Percentiles rank a stretch among this genome's conserved stretches.
Evolutionary conservation across 2,113 vertebrate species (phyloP).

Genomic region (Eolophus roseicapilla): DNA sequence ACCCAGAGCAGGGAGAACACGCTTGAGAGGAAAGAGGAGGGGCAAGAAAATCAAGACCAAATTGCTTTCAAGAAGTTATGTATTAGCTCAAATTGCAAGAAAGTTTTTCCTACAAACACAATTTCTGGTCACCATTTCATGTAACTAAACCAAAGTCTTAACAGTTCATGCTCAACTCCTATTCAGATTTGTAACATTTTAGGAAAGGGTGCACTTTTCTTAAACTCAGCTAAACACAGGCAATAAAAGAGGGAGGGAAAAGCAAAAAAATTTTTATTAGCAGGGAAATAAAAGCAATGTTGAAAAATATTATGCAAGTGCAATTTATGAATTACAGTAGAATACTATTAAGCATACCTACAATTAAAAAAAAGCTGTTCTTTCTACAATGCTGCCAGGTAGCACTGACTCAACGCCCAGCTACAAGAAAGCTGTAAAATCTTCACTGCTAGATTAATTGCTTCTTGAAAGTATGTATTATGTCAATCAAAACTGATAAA

Average conservation of each 20-base stretch:
- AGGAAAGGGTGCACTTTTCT: background rate
- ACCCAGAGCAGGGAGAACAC: background rate
- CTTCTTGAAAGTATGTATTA: background rate
- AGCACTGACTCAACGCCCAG: background rate
- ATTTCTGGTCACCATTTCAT: background rate
- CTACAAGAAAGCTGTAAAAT: background rate
- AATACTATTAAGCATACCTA: background rate
- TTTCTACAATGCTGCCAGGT: background rate
- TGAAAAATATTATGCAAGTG: background rate
- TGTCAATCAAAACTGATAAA: background rate
- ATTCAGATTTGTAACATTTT: background rate
- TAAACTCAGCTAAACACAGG: background rate
- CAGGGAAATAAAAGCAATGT: background rate
- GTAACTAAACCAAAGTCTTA: background rate
- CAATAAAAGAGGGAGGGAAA: background rate
- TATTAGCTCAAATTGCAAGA: background rate
- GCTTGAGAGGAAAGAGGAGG: background rate
- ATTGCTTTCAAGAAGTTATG: background rate
- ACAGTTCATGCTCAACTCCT: background rate
- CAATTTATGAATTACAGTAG: background rate
- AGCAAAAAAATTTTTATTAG: background rate
- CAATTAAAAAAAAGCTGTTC: background rate
- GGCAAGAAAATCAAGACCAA: background rate
- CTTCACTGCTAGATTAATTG: background rate
- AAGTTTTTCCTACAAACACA: background rate